phyloP scores from a whole-genome alignment of 2,797 vertebrate species.

The Gallinago solitaria region DNA sequence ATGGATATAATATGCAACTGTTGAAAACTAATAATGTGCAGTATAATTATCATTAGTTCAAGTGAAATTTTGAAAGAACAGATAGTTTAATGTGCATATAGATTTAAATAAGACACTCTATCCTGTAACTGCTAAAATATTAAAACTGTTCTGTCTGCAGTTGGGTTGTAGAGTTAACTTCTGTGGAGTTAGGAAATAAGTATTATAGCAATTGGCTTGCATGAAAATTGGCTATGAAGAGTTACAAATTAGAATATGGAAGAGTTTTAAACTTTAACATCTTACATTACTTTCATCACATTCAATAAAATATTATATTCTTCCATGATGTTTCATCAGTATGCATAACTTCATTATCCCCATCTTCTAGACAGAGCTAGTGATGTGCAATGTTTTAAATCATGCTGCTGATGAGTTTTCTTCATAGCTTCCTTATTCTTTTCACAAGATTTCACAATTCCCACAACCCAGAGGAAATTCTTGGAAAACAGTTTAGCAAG shows the following conservation, averaged over 20 bases:
- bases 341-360: not conserved
- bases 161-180: not conserved
- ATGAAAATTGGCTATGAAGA: not conserved
- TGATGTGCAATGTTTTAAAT: not conserved
- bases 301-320: not conserved
- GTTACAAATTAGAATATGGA: not conserved
- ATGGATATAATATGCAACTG: not conserved
- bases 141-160: not conserved
- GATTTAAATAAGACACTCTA: not conserved
- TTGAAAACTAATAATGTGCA: not conserved
- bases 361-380: not conserved
- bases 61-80: not conserved
- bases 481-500: not conserved
- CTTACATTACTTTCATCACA: not conserved
- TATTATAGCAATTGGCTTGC: not conserved
- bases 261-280: constrained; percentile 12
- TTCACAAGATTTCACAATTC: not conserved
- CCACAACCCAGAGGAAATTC: not conserved
- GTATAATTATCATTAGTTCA: not conserved
- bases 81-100: not conserved
- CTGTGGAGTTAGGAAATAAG: not conserved
- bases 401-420: not conserved
- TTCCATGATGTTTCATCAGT: not conserved
- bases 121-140: not conserved
- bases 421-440: not conserved